A percentile compares a stretch with the other conserved stretches of the same genome.
These are phyloP conservation scores for Pachyrhynchus sulphureomaculatus DNA, from an alignment of 1,140 invertebrate genomes.

Conservation along the genomic window DNA sequence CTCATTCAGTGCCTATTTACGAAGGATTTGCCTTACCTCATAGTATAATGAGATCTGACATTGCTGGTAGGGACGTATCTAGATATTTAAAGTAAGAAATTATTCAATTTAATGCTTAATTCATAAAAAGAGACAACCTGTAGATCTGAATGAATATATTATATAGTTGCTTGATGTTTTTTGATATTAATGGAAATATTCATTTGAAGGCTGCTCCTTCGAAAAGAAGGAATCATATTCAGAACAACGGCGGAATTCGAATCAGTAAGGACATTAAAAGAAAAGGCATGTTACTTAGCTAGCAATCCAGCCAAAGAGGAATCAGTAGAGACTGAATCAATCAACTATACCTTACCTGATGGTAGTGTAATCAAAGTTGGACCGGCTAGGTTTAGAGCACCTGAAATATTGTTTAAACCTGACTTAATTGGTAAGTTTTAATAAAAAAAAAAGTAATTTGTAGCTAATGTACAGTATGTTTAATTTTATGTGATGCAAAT, in stretches of 20 bases:
- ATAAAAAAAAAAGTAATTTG: neutral
- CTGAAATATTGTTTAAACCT: conserved; percentile 96
- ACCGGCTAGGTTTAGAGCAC: conserved; percentile 90
- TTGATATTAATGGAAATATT: too few species aligned
- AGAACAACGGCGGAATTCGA: conserved; percentile 98
- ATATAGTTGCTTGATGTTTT: too few species aligned
- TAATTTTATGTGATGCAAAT: neutral
- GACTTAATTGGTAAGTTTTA: conserved; percentile 75
- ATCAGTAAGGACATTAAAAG: conserved; percentile 96
- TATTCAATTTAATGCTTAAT: too few species aligned
- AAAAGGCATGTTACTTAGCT: conserved; percentile 91
- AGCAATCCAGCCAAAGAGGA: conserved; percentile 94
- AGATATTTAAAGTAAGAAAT: conserved; percentile 73
- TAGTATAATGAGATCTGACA: conserved; percentile 97
- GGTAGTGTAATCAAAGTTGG: conserved; percentile 93
- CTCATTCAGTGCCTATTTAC: conserved; percentile 98
- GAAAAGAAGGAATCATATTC: conserved; percentile 96
- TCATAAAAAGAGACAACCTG: too few species aligned
- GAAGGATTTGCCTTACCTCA: conserved; percentile 99
- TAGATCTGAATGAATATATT: neutral
- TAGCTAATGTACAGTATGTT: neutral
- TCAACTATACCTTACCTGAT: conserved; percentile 92
- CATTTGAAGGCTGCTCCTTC: conserved; percentile 70
- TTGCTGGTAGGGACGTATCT: conserved; percentile 96
- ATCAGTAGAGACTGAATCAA: conserved; percentile 84